phyloP scores from a whole-genome alignment of 2,888 invertebrate species.

The Caradrina clavipalpis region DNA sequence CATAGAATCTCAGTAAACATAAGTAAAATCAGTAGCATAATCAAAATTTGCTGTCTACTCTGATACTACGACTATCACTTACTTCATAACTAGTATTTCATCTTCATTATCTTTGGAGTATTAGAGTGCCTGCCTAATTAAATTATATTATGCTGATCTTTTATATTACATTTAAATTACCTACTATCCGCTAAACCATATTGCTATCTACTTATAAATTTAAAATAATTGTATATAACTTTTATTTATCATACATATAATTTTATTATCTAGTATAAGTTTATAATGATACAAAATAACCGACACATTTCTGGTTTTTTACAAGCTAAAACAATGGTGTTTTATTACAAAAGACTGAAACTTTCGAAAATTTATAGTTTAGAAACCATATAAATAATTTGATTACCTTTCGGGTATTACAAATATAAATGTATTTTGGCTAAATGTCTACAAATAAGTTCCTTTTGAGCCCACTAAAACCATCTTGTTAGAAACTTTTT shows the following conservation, averaged over 20 bases:
- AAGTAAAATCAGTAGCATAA: not conserved
- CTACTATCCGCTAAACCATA: not conserved
- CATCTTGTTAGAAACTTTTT: not conserved
- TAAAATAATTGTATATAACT: not conserved
- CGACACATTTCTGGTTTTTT: slow-evolving; percentile 10
- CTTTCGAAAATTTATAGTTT: not conserved
- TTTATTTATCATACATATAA: not conserved
- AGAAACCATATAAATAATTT: slow-evolving; percentile 8
- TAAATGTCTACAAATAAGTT: not conserved
- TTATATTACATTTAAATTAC: not conserved
- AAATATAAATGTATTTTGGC: not conserved
- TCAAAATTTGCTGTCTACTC: not conserved
- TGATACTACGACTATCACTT: not conserved
- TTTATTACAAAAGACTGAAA: slow-evolving; percentile 21
- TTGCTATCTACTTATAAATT: not conserved
- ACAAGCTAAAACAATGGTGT: slow-evolving; percentile 18
- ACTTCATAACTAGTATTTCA: not conserved
- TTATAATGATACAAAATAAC: slow-evolving; percentile 17
- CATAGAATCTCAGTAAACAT: not conserved
- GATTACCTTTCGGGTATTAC: not conserved
- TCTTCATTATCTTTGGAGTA: slow-evolving; percentile 1
- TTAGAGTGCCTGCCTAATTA: not conserved
- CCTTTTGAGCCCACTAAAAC: not conserved
- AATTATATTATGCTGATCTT: not conserved
- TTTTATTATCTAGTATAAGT: slow-evolving; percentile 13